Evolutionary conservation across 1,140 invertebrate species (phyloP).

Genomic region (Chironomus striatipennis): DNA sequence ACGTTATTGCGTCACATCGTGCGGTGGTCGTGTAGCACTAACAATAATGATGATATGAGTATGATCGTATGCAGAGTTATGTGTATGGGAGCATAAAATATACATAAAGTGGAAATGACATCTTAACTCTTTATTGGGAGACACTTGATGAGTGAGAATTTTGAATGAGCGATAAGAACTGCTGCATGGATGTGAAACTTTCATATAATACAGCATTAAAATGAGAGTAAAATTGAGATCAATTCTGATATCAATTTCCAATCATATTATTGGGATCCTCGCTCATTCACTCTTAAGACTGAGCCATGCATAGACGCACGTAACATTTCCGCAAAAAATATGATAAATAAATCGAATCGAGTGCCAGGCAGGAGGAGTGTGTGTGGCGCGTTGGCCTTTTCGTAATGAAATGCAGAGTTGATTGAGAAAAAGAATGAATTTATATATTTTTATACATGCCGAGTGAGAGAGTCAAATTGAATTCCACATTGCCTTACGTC

Average conservation of each 20-base stretch:
- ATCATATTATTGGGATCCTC: too few relatives aligned
- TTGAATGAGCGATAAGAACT: too few relatives aligned
- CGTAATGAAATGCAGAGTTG: background rate
- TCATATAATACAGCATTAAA: too few relatives aligned
- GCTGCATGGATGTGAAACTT: too few relatives aligned
- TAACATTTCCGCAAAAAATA: conserved; percentile 8
- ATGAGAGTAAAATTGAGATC: too few relatives aligned
- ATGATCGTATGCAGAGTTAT: background rate
- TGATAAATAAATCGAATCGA: background rate
- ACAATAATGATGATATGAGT: too few relatives aligned
- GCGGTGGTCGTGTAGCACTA: too few relatives aligned
- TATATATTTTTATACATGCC: background rate
- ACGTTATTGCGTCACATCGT: background rate
- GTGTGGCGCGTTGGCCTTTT: background rate
- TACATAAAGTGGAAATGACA: background rate
- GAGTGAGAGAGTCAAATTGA: too few relatives aligned
- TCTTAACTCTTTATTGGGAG: background rate
- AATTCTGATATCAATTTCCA: too few relatives aligned
- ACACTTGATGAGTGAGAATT: background rate
- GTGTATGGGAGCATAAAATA: background rate
- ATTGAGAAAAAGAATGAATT: background rate
- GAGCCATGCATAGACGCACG: background rate
- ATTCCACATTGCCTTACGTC: too few relatives aligned
- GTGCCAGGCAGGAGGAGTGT: background rate
- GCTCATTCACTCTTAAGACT: background rate